Percentiles rank a stretch among this genome's conserved stretches.
Evolutionary conservation across 1,140 invertebrate species (phyloP).

Genomic region (Melanaphis sacchari): DNA sequence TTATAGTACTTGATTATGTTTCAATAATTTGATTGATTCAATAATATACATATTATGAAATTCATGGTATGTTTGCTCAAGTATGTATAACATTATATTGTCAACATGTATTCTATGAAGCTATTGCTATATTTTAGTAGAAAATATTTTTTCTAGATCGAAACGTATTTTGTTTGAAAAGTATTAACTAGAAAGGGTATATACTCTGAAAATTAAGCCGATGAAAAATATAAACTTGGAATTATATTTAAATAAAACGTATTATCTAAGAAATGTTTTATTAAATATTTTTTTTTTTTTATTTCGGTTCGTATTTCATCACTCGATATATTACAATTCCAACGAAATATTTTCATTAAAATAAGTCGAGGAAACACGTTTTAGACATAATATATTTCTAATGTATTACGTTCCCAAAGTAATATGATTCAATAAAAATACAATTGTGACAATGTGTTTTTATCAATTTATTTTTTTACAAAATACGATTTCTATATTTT

Average conservation of each 20-base stretch:
- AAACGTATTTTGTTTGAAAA: neutral
- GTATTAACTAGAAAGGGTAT: neutral
- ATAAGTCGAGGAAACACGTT: neutral
- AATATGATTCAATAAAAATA: neutral
- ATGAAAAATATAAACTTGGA: neutral
- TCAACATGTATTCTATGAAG: neutral
- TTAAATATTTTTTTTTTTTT: neutral
- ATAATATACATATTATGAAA: neutral
- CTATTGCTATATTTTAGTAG: too few relatives aligned
- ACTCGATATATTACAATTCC: neutral
- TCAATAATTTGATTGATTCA: constrained; percentile 1
- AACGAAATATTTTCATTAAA: neutral
- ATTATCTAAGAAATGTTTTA: neutral
- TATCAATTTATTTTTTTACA: neutral
- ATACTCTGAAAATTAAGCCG: neutral
- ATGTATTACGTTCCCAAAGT: neutral
- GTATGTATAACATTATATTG: neutral
- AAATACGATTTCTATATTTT: neutral
- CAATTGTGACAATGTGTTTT: neutral
- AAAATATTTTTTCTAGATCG: too few relatives aligned
- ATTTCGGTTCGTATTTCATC: neutral
- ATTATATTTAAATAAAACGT: neutral
- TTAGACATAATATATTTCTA: neutral
- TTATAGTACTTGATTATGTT: neutral
- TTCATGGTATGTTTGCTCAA: neutral